Conservation (phyloP, 2,113 vertebrate genomes). For the Stigmatopora argus region DNA sequence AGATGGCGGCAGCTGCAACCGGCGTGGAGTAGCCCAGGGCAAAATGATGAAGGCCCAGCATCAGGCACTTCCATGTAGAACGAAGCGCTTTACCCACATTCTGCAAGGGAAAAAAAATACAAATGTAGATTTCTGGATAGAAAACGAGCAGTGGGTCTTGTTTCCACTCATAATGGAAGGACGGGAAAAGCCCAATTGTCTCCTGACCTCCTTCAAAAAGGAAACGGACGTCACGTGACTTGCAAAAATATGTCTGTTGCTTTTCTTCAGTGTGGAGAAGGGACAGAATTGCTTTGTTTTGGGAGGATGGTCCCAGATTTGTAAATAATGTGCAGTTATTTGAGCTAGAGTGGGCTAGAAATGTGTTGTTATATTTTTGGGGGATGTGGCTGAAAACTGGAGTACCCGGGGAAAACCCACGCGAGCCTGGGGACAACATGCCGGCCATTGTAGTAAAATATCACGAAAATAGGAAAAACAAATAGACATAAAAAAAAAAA, state of each 20-base stretch:
- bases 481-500: too few species aligned
- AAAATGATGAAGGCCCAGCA: constrained; percentile 82
- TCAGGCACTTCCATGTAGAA: constrained; percentile 82
- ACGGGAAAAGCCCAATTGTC: constrained; percentile 32
- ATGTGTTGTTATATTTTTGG: too few species aligned
- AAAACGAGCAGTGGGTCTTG: constrained; percentile 34
- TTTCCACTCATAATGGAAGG: constrained; percentile 13
- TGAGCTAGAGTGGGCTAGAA: too few species aligned
- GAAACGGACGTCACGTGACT: constrained; percentile 42
- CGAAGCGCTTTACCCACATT: constrained; percentile 80
- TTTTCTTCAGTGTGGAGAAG: too few species aligned
- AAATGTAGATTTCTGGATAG: not conserved
- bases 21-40: constrained; percentile 79
- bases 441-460: too few species aligned
- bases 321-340: too few species aligned
- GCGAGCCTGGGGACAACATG: too few species aligned
- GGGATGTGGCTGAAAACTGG: too few species aligned
- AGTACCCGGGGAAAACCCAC: too few species aligned
- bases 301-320: too few species aligned
- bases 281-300: too few species aligned
- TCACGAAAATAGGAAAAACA: too few species aligned
- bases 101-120: constrained; percentile 60
- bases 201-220: constrained; percentile 25
- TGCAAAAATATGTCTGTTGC: not conserved
- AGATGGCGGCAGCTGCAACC: constrained; percentile 66